A percentile compares a stretch with the other conserved stretches of the same genome.
Conservation (phyloP, 2,888 invertebrate genomes). For the Polyploca ridens region DNA sequence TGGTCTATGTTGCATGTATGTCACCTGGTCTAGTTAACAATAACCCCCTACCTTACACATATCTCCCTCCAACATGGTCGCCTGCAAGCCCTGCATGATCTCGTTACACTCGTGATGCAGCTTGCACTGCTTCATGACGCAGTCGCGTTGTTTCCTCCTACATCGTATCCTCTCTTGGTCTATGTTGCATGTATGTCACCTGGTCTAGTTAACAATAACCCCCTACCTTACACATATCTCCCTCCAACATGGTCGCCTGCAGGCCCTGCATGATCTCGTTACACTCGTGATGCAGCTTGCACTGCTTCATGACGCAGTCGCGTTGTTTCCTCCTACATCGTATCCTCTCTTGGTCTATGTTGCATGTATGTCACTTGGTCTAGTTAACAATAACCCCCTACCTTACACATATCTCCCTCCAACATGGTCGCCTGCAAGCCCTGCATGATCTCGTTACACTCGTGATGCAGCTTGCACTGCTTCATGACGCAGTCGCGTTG, state of each 20-base stretch:
- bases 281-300: conserved; percentile 54
- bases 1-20: conserved; percentile 55
- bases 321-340: conserved; percentile 45
- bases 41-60: conserved; percentile 56
- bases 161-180: conserved; percentile 49
- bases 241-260: conserved; percentile 50
- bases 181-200: conserved; percentile 54
- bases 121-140: conserved; percentile 56
- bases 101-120: conserved; percentile 52
- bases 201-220: no score
- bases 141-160: conserved; percentile 47
- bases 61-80: conserved; percentile 50
- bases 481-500: conserved; percentile 54
- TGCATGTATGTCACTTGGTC: conserved; percentile 34
- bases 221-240: conserved; percentile 61
- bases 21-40: conserved; percentile 38
- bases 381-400: conserved; percentile 24
- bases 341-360: conserved; percentile 57
- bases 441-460: conserved; percentile 43
- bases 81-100: conserved; percentile 45
- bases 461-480: conserved; percentile 56
- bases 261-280: conserved; percentile 37
- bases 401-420: conserved; percentile 62
- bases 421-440: conserved; percentile 48
- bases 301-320: conserved; percentile 57